These are phyloP conservation scores for Bubalus kerabau DNA, from an alignment of 2,113 vertebrate genomes.

Conservation along the genomic window DNA sequence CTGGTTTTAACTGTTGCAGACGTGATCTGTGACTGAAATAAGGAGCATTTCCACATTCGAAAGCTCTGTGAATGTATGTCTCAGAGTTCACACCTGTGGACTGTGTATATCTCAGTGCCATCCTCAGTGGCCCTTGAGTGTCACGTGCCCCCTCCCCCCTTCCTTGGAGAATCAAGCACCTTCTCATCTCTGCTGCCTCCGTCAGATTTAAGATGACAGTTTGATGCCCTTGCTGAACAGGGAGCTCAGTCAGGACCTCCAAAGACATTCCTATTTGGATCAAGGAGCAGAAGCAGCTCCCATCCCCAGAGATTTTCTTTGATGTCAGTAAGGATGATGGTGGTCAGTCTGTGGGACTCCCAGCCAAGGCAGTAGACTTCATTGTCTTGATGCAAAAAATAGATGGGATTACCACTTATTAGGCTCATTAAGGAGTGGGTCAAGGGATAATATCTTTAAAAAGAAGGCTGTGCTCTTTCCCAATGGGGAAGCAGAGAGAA, in stretches of 20 bases:
- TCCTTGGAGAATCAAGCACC: background rate
- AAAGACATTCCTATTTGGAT: background rate
- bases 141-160: background rate
- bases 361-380: background rate
- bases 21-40: slow-evolving; percentile 58
- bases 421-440: background rate
- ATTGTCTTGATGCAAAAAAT: background rate
- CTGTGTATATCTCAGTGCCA: background rate
- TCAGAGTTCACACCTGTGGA: background rate
- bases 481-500: background rate
- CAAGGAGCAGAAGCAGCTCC: background rate
- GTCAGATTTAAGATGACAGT: background rate
- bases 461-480: background rate
- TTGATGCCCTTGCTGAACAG: background rate
- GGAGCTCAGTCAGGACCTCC: background rate
- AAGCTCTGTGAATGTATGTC: background rate
- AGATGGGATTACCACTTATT: background rate
- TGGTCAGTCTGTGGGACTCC: too few species aligned
- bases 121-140: background rate
- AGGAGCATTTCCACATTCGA: background rate
- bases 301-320: background rate
- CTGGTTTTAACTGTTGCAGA: slow-evolving; percentile 44
- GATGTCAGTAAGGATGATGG: background rate
- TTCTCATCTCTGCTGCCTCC: background rate
- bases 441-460: background rate